phyloP scores from a whole-genome alignment of 2,113 vertebrate genomes.

The Eubucco bourcierii region DNA sequence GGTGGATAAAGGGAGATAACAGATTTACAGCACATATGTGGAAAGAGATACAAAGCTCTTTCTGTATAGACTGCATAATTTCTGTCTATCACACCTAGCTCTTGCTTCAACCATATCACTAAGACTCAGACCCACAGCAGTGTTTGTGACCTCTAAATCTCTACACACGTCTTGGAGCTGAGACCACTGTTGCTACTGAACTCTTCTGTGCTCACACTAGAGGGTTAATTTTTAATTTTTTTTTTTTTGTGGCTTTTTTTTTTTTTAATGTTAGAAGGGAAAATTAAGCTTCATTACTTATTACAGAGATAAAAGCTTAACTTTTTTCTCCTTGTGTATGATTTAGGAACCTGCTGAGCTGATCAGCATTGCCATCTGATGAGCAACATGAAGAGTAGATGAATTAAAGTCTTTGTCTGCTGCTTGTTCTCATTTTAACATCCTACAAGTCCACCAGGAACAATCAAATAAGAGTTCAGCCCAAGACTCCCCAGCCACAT shows the following conservation, averaged over 20 bases:
- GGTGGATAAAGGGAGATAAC: background rate
- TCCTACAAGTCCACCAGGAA: constrained; percentile 12
- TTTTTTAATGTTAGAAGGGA: background rate
- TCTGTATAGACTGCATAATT: background rate
- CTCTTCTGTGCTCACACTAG: background rate
- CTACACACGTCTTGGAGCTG: background rate
- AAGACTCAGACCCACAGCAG: background rate
- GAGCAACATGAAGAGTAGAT: background rate
- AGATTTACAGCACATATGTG: background rate
- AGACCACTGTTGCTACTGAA: background rate
- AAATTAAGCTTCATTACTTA: constrained; percentile 31
- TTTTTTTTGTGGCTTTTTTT: background rate
- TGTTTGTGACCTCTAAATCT: background rate
- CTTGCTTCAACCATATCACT: background rate
- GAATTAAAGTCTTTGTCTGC: constrained; percentile 58
- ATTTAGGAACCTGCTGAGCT: constrained; percentile 47
- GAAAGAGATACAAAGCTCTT: background rate
- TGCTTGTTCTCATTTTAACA: constrained; percentile 16
- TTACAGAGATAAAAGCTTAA: constrained; percentile 34
- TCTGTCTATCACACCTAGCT: background rate
- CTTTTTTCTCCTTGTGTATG: constrained; percentile 7
- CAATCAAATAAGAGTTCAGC: background rate
- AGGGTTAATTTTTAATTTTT: background rate
- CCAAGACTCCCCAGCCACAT: background rate
- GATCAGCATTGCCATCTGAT: constrained; percentile 27